Base-by-base conservation (phyloP, 2,888 invertebrate species). In the Lepidochitona cinerea region DNA sequence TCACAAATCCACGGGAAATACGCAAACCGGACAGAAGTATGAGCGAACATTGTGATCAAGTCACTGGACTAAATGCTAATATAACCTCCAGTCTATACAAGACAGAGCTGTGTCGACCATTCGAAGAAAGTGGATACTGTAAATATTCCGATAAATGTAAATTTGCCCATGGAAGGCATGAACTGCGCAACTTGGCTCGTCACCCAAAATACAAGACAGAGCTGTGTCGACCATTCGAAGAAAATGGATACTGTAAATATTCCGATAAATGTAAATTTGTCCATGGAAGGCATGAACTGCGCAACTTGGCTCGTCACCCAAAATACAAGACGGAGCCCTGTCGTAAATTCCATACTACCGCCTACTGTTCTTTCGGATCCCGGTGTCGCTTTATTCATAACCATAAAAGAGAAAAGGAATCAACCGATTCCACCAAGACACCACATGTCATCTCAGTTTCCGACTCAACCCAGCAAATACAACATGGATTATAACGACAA, bases 151-250 rank as follows among this genome's bases (percentile, higher is more conserved):
- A 99, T 92, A 98, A 99, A 92, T 99, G 90, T 88, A 99, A 99
- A 92, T 99, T 99, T 92, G 99, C 99, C 7, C 99, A 99, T 91
- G 99, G 99, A 72, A 93, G 94, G 84, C 94, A 94, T 88, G 99
- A 99, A 92, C 93, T 99, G 84, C 94, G 99, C 81, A 96, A 95
- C 86, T 93, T 99, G 84, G 95, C 96, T 84, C 94, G 99, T 86
- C 99, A 99, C 92, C 99, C 99, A 79, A 99, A 99, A 92, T 99
- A 99, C 94, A 99, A 99, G 93, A 98, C 98, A 71, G 97, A 97
- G 92, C 93, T 96, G n/a, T n/a, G n/a, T n/a, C n/a, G n/a, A n/a
- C n/a, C n/a, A n/a, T n/a, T n/a, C n/a, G n/a, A n/a, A n/a, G n/a
- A n/a, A n/a, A n/a, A n/a, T n/a, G n/a, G n/a, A n/a, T n/a, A n/a